Percentiles rank a stretch among this genome's conserved stretches.
Evolutionary conservation across 2,797 vertebrate genomes (phyloP).

Genomic region (Sebastolobus alascanus): DNA sequence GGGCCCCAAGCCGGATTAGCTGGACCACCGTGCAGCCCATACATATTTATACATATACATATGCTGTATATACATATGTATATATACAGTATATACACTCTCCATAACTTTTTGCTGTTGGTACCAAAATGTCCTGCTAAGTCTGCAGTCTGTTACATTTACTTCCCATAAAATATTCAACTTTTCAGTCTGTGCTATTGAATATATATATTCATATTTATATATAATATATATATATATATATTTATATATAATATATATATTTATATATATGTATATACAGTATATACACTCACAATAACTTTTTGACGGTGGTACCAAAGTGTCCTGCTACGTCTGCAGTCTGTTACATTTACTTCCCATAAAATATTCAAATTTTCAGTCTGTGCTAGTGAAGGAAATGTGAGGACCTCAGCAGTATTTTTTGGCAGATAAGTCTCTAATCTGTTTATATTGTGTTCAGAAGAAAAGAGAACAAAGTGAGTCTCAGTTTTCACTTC

Average conservation of each 20-base stretch:
- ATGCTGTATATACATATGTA: too few relatives aligned
- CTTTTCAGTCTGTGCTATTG: slow-evolving; percentile 8
- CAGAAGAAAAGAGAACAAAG: slow-evolving; percentile 42
- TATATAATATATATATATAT: too few relatives aligned
- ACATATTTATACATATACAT: too few relatives aligned
- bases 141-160: slow-evolving; percentile 40
- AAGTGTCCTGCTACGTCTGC: slow-evolving; percentile 30
- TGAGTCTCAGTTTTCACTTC: slow-evolving; percentile 26
- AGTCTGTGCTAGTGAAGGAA: neutral
- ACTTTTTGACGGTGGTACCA: slow-evolving; percentile 5
- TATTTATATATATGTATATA: too few relatives aligned
- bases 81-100: too few relatives aligned
- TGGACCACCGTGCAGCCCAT: too few relatives aligned
- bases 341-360: slow-evolving; percentile 34
- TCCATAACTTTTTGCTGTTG: slow-evolving; percentile 5
- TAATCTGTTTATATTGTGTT: slow-evolving; percentile 25
- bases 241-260: too few relatives aligned
- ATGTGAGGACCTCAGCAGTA: slow-evolving; percentile 20
- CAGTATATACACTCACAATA: neutral
- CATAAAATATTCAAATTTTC: slow-evolving; percentile 17
- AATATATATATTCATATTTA: too few relatives aligned
- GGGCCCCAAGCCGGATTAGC: too few relatives aligned
- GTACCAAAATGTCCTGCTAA: slow-evolving; percentile 23
- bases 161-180: slow-evolving; percentile 13
- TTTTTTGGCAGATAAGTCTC: slow-evolving; percentile 19